phyloP scores from a whole-genome alignment of 37 sponge, comb jelly and placozoan species.

The Halisarca cf. caerulea region DNA sequence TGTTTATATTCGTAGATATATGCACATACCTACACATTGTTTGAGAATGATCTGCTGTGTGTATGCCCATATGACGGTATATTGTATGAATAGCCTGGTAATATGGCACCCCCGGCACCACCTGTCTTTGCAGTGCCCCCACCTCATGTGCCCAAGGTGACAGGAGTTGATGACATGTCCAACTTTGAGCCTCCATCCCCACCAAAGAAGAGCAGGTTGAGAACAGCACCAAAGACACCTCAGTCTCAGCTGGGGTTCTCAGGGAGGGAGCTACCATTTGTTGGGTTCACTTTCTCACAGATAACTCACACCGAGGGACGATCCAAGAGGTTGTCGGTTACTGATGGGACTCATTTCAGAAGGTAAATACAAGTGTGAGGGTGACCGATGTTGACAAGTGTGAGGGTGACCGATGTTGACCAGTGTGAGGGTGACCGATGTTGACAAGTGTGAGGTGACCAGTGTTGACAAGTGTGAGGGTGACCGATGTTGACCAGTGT shows the following conservation, averaged over 20 bases:
- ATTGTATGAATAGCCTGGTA: neutral
- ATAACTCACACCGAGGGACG: too few species aligned
- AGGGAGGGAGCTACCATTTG: conserved; percentile 79
- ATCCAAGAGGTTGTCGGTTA: neutral
- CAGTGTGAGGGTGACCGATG: too few species aligned
- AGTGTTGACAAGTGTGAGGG: too few species aligned
- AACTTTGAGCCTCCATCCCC: conserved; percentile 79
- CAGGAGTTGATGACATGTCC: conserved; percentile 70
- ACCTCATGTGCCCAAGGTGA: conserved; percentile 73
- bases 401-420: too few species aligned
- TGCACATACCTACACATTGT: too few species aligned
- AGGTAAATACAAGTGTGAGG: too few species aligned
- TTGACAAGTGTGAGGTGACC: neutral
- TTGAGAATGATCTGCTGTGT: too few species aligned
- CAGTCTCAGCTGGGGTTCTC: conserved; percentile 38
- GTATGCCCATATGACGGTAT: neutral
- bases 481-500: too few species aligned
- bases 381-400: too few species aligned
- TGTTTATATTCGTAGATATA: too few species aligned
- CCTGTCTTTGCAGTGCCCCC: conserved; percentile 45
- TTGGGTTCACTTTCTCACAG: conserved; percentile 88
- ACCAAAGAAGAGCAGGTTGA: conserved; percentile 3
- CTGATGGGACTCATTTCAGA: neutral
- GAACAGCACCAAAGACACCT: neutral
- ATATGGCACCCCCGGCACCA: neutral